Evolutionary conservation across 1,140 invertebrate genomes (phyloP).

Genomic region (Euglossa dilemma): DNA sequence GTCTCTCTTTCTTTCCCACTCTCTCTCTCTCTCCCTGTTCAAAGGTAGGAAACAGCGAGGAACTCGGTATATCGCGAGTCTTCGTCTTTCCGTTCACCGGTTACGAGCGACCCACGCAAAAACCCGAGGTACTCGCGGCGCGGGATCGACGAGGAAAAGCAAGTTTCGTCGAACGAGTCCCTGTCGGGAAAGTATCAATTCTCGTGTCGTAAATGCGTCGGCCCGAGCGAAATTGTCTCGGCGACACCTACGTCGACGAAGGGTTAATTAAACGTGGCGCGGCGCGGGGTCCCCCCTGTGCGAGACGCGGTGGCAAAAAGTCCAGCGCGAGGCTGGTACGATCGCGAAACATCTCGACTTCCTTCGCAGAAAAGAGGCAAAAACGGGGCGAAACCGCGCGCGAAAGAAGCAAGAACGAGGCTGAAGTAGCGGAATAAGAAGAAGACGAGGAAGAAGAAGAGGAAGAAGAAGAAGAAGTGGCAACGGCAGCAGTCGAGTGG

Average conservation of each 20-base stretch:
- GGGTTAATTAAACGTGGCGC: slow-evolving; percentile 28
- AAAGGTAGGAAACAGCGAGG: background rate
- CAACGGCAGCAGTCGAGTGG: slow-evolving; percentile 22
- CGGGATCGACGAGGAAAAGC: background rate
- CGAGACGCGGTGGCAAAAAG: too few species aligned
- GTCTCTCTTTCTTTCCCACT: background rate
- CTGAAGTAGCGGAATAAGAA: background rate
- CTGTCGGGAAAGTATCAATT: background rate
- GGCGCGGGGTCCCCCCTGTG: background rate
- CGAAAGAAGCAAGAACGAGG: background rate
- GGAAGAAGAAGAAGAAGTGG: slow-evolving; percentile 3
- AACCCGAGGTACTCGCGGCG: background rate
- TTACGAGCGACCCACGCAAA: background rate
- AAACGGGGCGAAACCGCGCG: background rate
- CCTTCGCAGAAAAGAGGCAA: background rate
- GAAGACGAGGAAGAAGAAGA: background rate
- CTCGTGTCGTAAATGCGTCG: slow-evolving; percentile 12
- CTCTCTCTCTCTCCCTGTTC: background rate
- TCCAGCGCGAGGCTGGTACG: background rate
- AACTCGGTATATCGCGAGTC: background rate
- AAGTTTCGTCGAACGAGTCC: background rate
- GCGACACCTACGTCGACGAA: background rate
- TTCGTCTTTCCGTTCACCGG: background rate
- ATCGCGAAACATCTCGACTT: slow-evolving; percentile 21
- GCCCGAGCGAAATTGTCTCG: background rate